Conservation (phyloP, 2,797 vertebrate species). For the Xenops minutus region DNA sequence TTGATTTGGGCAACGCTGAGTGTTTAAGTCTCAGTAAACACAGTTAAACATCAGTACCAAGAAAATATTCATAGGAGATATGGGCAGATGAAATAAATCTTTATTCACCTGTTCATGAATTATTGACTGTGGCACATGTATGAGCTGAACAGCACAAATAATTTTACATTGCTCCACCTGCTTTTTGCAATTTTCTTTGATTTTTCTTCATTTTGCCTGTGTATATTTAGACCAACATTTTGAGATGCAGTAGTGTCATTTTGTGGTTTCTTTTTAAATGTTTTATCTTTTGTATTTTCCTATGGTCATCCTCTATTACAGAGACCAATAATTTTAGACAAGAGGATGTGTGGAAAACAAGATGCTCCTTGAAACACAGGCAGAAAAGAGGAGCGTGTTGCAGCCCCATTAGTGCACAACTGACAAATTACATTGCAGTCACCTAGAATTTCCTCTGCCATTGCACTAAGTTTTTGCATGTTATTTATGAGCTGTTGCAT, state of each 20-base stretch:
- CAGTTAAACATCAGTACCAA: not conserved
- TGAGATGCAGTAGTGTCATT: not conserved
- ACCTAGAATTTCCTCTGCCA: not conserved
- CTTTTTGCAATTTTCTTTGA: not conserved
- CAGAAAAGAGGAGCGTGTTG: not conserved
- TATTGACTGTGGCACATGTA: not conserved
- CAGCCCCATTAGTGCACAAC: not conserved
- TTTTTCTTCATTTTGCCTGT: not conserved
- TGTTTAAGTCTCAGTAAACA: not conserved
- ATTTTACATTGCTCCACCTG: not conserved
- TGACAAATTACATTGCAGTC: not conserved
- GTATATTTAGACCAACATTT: not conserved
- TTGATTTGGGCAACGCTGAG: not conserved
- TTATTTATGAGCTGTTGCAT: constrained; percentile 24
- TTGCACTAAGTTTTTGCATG: not conserved
- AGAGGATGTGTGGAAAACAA: not conserved
- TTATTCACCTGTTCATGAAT: not conserved
- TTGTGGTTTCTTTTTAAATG: not conserved
- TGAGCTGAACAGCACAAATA: not conserved
- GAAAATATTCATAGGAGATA: not conserved
- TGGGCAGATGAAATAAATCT: not conserved
- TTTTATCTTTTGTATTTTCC: not conserved
- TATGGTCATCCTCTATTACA: not conserved
- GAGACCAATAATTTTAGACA: not conserved
- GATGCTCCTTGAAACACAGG: not conserved